These are phyloP conservation scores for Zootoca vivipara DNA, from an alignment of 2,113 vertebrate species.

Conservation along the genomic window DNA sequence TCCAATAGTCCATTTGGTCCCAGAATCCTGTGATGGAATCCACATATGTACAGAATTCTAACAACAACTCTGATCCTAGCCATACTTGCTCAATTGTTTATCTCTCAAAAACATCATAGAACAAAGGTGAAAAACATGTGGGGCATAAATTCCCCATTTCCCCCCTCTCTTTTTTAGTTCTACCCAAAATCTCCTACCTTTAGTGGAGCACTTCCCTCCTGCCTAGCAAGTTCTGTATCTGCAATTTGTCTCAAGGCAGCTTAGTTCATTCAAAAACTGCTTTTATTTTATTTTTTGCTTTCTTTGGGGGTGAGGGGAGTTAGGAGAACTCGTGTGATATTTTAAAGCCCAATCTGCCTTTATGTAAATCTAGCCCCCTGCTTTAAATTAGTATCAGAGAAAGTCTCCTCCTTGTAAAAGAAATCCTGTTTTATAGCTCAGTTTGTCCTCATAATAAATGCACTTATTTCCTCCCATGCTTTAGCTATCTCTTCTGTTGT, in stretches of 20 bases:
- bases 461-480: not conserved
- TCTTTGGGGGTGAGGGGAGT: not conserved
- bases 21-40: not conserved
- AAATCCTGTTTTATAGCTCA: not conserved
- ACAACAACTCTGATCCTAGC: not conserved
- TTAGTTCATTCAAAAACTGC: not conserved
- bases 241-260: not conserved
- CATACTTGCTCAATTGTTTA: not conserved
- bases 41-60: not conserved
- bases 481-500: not conserved
- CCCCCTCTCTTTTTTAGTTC: too few relatives aligned
- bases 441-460: not conserved
- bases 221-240: too few relatives aligned
- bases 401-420: too few relatives aligned
- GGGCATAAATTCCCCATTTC: too few relatives aligned
- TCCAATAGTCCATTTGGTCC: too few relatives aligned
- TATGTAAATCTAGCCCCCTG: not conserved
- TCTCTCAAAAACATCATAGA: not conserved
- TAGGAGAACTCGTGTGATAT: not conserved
- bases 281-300: too few relatives aligned
- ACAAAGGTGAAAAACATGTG: too few relatives aligned
- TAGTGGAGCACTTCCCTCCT: too few relatives aligned
- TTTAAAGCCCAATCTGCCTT: not conserved
- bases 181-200: too few relatives aligned
- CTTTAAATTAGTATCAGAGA: not conserved